These are phyloP conservation scores for Arenaria interpres DNA, from an alignment of 2,113 vertebrate genomes.

Conservation along the genomic window DNA sequence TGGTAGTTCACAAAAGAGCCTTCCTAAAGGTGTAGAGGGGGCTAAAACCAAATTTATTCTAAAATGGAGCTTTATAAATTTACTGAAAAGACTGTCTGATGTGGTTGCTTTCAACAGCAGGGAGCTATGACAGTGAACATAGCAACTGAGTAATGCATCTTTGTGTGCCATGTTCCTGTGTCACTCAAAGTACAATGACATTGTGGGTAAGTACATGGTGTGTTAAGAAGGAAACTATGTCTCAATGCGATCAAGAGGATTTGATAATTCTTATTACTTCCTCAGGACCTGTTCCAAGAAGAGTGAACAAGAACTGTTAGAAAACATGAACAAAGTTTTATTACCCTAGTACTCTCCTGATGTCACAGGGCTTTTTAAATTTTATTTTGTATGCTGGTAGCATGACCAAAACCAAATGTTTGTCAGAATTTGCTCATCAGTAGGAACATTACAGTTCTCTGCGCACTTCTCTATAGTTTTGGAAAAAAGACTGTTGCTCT, in stretches of 20 bases:
- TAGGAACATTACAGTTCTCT: not conserved
- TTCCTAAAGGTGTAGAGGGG: not conserved
- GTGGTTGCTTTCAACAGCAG: not conserved
- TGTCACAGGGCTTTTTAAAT: not conserved
- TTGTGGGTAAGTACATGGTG: not conserved
- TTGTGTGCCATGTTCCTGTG: fast-evolving
- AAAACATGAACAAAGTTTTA: not conserved
- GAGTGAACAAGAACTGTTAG: not conserved
- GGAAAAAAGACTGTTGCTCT: not conserved
- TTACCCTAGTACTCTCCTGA: not conserved
- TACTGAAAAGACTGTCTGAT: not conserved
- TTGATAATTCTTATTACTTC: not conserved
- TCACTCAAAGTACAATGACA: not conserved
- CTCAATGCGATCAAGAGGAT: not conserved
- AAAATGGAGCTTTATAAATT: not conserved
- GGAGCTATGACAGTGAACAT: not conserved
- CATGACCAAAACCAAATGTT: not conserved
- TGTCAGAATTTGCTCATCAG: not conserved
- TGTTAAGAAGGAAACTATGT: not conserved
- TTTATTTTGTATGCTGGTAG: not conserved
- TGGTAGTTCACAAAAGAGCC: not conserved
- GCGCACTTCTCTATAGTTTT: not conserved
- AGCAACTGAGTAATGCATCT: not conserved
- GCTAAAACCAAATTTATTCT: not conserved
- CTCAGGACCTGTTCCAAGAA: not conserved